phyloP scores from a whole-genome alignment of 2,888 invertebrate genomes.

The Rotaria sp. region DNA sequence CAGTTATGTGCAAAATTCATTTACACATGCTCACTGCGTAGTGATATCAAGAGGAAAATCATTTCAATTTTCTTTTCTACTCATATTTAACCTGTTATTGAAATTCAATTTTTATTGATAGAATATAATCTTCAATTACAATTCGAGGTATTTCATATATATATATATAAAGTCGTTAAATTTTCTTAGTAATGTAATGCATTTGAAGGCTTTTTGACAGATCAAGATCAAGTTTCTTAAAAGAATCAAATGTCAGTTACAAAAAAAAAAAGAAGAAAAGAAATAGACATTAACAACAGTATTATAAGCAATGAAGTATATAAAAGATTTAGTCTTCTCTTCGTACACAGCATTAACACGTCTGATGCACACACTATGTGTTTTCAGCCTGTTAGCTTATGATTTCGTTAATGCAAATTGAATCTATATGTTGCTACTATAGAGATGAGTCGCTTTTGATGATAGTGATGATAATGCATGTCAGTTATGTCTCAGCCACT shows the following conservation, averaged over 20 bases:
- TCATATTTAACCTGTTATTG: background rate
- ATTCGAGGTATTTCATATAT: background rate
- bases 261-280: background rate
- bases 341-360: background rate
- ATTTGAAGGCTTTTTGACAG: background rate
- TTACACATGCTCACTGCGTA: background rate
- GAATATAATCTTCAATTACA: background rate
- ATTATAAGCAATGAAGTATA: background rate
- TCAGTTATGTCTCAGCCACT: background rate
- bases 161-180: background rate
- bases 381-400: background rate
- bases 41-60: background rate
- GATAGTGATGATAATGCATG: background rate
- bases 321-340: background rate
- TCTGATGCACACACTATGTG: background rate
- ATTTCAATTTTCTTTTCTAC: background rate
- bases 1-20: background rate
- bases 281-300: background rate
- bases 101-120: background rate
- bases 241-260: background rate
- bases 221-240: background rate
- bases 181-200: background rate
- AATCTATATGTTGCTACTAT: background rate
- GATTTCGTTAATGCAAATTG: conserved; percentile 9
- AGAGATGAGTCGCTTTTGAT: background rate